Evolutionary conservation across 2,113 vertebrate genomes (phyloP).

Genomic region (Actenoides lindsayi): DNA sequence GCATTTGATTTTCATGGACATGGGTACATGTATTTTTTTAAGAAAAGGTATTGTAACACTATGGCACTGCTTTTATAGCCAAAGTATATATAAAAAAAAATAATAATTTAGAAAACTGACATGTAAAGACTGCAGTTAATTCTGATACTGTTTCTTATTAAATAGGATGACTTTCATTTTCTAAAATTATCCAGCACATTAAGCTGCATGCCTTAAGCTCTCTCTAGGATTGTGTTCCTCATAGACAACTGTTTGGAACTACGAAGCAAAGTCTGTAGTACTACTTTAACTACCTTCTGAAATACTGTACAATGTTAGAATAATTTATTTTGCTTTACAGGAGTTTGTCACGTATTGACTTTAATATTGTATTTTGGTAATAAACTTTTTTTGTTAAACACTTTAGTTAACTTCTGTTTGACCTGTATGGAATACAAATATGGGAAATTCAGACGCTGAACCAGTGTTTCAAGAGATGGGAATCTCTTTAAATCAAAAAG

Average conservation of each 20-base stretch:
- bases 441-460: background rate
- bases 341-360: slow-evolving; percentile 87
- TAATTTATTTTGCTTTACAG: slow-evolving; percentile 93
- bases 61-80: slow-evolving; percentile 81
- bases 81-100: slow-evolving; percentile 71
- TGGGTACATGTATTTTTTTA: slow-evolving; percentile 87
- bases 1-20: slow-evolving; percentile 82
- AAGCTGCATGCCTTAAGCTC: slow-evolving; percentile 81
- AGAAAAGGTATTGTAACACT: slow-evolving; percentile 83
- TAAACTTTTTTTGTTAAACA: slow-evolving; percentile 86
- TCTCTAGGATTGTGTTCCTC: slow-evolving; percentile 69
- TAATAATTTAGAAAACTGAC: slow-evolving; percentile 73
- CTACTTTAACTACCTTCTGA: slow-evolving; percentile 78
- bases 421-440: background rate
- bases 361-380: slow-evolving; percentile 96
- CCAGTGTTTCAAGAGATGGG: background rate
- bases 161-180: slow-evolving; percentile 76
- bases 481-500: background rate
- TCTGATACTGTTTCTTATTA: slow-evolving; percentile 70
- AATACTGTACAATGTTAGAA: slow-evolving; percentile 85
- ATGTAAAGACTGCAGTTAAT: slow-evolving; percentile 74
- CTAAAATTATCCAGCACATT: slow-evolving; percentile 73
- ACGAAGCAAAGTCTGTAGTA: slow-evolving; percentile 72
- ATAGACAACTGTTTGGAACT: slow-evolving; percentile 65
- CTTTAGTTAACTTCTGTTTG: slow-evolving; percentile 43